A percentile compares a stretch with the other conserved stretches of the same genome.
These are phyloP conservation scores for Centruroides sculpturatus DNA, from an alignment of 1,140 invertebrate species.

Conservation along the genomic window DNA sequence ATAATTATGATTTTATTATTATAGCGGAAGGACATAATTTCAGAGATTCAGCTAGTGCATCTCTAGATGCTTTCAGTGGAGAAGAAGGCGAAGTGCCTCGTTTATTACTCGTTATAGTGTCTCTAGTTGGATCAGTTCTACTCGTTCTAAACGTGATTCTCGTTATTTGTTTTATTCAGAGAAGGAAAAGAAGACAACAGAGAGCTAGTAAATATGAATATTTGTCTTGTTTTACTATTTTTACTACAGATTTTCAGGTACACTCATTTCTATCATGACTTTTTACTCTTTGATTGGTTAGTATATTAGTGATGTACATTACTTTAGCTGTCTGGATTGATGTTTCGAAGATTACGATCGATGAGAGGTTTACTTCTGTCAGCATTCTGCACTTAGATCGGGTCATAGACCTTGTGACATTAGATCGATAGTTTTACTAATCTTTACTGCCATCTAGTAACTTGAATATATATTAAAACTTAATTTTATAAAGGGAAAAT, in stretches of 20 bases:
- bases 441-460: too few relatives aligned
- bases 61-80: not conserved
- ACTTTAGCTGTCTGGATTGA: not conserved
- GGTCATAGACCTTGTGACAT: too few relatives aligned
- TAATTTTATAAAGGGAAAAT: too few relatives aligned
- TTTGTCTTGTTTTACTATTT: not conserved
- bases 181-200: constrained; percentile 43
- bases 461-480: too few relatives aligned
- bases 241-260: not conserved
- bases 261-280: not conserved
- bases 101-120: constrained; percentile 61
- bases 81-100: constrained; percentile 44
- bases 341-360: not conserved
- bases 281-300: not conserved
- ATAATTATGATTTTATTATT: too few relatives aligned
- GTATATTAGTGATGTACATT: not conserved
- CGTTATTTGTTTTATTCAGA: constrained; percentile 64
- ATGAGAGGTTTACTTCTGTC: not conserved
- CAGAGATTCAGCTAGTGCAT: too few relatives aligned
- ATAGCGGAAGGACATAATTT: too few relatives aligned
- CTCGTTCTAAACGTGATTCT: constrained; percentile 62
- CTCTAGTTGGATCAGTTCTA: constrained; percentile 55
- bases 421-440: too few relatives aligned
- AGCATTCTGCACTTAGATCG: too few relatives aligned
- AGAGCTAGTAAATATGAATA: constrained; percentile 26